Evolutionary conservation across 1,140 invertebrate species (phyloP), one percentile per base, ranked within the genome.

Genomic region (Scylla paramamosain): DNA sequence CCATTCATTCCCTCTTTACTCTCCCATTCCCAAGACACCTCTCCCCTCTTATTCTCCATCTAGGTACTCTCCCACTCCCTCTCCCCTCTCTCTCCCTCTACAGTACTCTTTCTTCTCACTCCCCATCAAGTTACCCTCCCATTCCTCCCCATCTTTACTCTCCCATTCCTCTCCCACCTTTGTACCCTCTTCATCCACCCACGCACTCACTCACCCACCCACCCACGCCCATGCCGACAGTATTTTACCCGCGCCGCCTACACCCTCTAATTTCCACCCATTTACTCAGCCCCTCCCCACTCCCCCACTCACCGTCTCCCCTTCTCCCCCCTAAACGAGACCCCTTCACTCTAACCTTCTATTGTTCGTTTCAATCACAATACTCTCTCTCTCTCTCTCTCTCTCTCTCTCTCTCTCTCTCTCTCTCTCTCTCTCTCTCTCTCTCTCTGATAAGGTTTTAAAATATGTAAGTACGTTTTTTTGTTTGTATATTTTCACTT

Each of bases 351-450:
- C 67, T 25, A 25, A n/a, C 67, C 25, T n/a, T n/a, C 67, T 77
- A 7, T 77, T n/a, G 16, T n/a, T 77, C 67, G 16, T 77, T 77
- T 77, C 25, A n/a, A 25, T 77, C 67, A n/a, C 67, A 77, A n/a
- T n/a, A n/a, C 67, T 77, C 67, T 77, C 67, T 77, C 67, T 77
- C 67, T 77, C 67, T 77, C 67, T n/a, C 67, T 77, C 67, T 77
- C 59, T 67, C 59, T 67, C 59, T 67, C 59, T 67, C 59, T 67
- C 59, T 67, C 59, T 67, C 59, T 67, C 59, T 67, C 59, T 67
- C 59, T 67, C 59, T 67, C 59, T 67, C 59, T 67, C 59, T 67
- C 59, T 67, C 59, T 67, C 59, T 67, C 59, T 67, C 67, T 77
- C 67, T 77, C 67, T 77, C 67, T 77, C 20, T 25, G 67, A n/a